Percentiles rank a stretch among this genome's conserved stretches.
Evolutionary conservation across 2,888 invertebrate species (phyloP).

Genomic region (Archips xylosteana): DNA sequence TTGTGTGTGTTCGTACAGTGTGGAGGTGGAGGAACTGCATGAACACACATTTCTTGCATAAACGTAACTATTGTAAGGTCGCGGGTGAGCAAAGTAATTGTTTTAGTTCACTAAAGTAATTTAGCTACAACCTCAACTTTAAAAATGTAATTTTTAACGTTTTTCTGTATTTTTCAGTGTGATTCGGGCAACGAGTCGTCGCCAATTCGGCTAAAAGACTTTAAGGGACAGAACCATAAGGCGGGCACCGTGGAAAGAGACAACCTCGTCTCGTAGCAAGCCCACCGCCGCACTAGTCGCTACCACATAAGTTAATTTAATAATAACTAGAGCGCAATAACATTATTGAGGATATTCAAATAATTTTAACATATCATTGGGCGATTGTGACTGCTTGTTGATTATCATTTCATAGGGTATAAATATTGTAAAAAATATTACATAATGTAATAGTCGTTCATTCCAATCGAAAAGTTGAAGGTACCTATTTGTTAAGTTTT

Average conservation of each 20-base stretch:
- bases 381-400: conserved; percentile 86
- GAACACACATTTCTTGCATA: no score
- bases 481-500: conserved; percentile 85
- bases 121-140: no score
- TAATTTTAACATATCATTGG: conserved; percentile 86
- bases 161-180: conserved; percentile 75
- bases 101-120: no score
- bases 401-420: conserved; percentile 81
- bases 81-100: no score
- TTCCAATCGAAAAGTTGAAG: conserved; percentile 85
- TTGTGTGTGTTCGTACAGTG: no score
- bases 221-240: conserved; percentile 80
- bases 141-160: not conserved
- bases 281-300: conserved; percentile 46
- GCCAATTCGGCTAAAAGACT: conserved; percentile 84
- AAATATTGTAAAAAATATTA: conserved; percentile 82
- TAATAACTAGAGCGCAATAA: conserved; percentile 80
- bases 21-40: no score
- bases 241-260: conserved; percentile 69
- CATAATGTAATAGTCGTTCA: conserved; percentile 83
- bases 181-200: conserved; percentile 89
- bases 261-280: conserved; percentile 71
- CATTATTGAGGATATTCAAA: conserved; percentile 63
- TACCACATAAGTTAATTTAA: conserved; percentile 32
- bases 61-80: no score